phyloP scores from a whole-genome alignment of 2,113 vertebrate genomes.

The Pantherophis guttatus region DNA sequence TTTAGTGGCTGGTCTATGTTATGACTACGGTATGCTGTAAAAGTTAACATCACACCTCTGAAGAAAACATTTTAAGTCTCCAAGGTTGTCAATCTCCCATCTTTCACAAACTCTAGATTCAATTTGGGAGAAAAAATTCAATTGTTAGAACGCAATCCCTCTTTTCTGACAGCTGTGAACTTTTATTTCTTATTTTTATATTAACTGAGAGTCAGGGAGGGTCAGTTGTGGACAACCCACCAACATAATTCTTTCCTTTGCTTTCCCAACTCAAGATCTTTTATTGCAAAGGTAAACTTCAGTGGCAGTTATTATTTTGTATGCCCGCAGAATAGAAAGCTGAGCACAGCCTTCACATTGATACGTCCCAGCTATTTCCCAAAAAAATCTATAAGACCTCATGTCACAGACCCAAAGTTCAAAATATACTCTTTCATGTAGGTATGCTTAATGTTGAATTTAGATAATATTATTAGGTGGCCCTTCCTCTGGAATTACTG shows the following conservation, averaged over 20 bases:
- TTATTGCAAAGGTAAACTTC: not conserved
- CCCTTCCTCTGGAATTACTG: not conserved
- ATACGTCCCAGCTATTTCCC: not conserved
- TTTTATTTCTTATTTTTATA: slow-evolving; percentile 21
- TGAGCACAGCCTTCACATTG: not conserved
- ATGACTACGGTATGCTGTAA: not conserved
- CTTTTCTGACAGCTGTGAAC: slow-evolving; percentile 5
- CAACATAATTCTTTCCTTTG: not conserved
- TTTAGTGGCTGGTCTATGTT: not conserved
- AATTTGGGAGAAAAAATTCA: slow-evolving; percentile 23
- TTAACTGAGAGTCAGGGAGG: not conserved
- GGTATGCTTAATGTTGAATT: not conserved
- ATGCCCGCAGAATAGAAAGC: not conserved
- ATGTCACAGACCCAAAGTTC: not conserved
- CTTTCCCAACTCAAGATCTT: not conserved
- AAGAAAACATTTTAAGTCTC: slow-evolving; percentile 17
- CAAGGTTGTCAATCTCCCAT: slow-evolving; percentile 9
- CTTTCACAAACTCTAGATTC: slow-evolving; percentile 22
- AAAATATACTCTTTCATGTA: not conserved
- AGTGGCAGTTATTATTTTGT: not conserved
- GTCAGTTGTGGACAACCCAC: not conserved
- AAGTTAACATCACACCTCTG: not conserved
- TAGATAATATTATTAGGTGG: not conserved
- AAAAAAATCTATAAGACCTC: not conserved
- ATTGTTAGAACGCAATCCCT: slow-evolving; percentile 3